Base-by-base conservation (phyloP, 2,113 vertebrate species). In the Anguilla rostrata region DNA sequence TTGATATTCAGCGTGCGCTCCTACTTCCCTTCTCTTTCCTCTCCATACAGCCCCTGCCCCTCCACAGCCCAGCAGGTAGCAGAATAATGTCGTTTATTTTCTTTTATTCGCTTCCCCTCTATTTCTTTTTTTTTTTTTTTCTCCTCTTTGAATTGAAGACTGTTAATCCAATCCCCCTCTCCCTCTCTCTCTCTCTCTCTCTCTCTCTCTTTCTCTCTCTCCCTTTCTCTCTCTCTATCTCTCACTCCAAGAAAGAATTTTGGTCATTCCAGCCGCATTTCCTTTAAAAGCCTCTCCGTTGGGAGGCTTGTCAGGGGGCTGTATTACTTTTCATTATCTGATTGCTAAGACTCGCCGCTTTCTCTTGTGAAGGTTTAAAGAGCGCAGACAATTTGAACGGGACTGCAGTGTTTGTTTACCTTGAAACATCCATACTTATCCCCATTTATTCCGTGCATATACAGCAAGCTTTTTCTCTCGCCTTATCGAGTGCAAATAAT, bases 41-140 rank as follows among this genome's bases (percentile, higher is more conserved):
- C 49, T 40, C 26, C 56, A 83, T 46, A 78, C 80, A 80, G 87
- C 86, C 88, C 84, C 82, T 34, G 43, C 56, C 56, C 88, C 85
- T 89, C 80, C 84, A 79, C 84, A 43, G 83, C 71, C 29, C 87
- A 88, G 91, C 88, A 91, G 90, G 89, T 90, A 80, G 86, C 86
- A 78, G 87, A 89, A 89, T 88, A 86, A 91, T 86, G 89, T 81
- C 84, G 88, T 86, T 91, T 91, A 87, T 92, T 90, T 90, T 87
- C 90, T 87, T 91, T 91, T 89, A 92, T 93, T 92, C 91, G 85
- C 87, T 85, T 78, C 90, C 89, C 87, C 88, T 88, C 85, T 90
- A 85, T 87, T 91, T 91, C 86, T 83, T 83, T 88, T 86, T 57
- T 9, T 75, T 86, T 57, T 9, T 87, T 90, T 90, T 86, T 84